Evolutionary conservation across 1,140 invertebrate species (phyloP).

Genomic region (Apis cerana): DNA sequence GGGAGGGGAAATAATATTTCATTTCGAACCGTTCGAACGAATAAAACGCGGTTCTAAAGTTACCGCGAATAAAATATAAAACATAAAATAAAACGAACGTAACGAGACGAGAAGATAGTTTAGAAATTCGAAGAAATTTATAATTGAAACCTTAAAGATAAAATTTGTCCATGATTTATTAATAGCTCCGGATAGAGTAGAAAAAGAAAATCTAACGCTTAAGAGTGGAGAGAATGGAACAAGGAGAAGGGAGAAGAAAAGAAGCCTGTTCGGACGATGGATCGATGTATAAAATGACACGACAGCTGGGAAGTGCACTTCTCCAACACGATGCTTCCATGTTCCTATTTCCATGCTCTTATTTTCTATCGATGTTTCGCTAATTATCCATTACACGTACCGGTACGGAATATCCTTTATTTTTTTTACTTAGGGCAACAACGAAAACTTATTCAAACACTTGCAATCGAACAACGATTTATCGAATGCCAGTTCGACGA

Average conservation of each 20-base stretch:
- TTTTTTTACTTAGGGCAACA: background rate
- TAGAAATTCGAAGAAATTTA: background rate
- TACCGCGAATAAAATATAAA: background rate
- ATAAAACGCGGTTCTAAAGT: background rate
- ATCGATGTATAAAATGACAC: slow-evolving; percentile 47
- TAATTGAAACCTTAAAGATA: background rate
- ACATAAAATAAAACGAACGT: background rate
- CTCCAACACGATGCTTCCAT: background rate
- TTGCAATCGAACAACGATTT: too few species aligned
- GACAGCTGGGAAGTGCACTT: slow-evolving; percentile 50
- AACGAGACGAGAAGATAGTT: background rate
- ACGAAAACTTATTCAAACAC: background rate
- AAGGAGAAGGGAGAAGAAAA: background rate
- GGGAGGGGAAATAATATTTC: background rate
- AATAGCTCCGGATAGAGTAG: background rate
- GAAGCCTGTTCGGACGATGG: slow-evolving; percentile 20
- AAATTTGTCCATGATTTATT: too few species aligned
- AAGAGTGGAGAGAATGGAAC: background rate
- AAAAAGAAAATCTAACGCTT: background rate
- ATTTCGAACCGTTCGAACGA: background rate
- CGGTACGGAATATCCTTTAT: too few species aligned
- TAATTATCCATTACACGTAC: background rate
- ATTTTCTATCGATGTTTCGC: slow-evolving; percentile 22
- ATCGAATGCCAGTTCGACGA: too few species aligned
- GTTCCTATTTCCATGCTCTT: slow-evolving; percentile 14